phyloP scores from a whole-genome alignment of 1,140 invertebrate species.

The Cydia pomonella region DNA sequence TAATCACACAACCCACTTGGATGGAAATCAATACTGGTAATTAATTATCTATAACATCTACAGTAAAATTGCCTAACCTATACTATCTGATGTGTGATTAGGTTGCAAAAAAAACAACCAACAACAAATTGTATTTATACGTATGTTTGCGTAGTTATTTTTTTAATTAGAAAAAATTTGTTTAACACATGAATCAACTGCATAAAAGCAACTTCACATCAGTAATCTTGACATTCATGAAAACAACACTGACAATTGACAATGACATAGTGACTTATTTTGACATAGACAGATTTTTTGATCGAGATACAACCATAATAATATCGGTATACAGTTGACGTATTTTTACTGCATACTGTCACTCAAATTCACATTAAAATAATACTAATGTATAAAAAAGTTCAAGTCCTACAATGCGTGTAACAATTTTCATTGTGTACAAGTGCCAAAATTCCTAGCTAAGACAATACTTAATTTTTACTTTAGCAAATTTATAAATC shows the following conservation, averaged over 20 bases:
- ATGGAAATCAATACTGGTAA: constrained; percentile 4
- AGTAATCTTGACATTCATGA: too few relatives aligned
- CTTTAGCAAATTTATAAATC: too few relatives aligned
- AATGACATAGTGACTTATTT: neutral
- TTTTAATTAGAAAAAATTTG: too few relatives aligned
- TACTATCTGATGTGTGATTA: neutral
- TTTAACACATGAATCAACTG: too few relatives aligned
- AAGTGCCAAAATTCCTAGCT: constrained; percentile 21
- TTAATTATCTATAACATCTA: neutral
- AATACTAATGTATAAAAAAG: neutral
- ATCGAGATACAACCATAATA: neutral
- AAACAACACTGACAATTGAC: too few relatives aligned
- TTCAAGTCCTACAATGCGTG: neutral
- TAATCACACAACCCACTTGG: neutral
- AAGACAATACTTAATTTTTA: neutral
- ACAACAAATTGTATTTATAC: too few relatives aligned
- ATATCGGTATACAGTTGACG: neutral
- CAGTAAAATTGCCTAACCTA: neutral
- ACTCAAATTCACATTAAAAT: neutral
- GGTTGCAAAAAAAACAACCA: neutral
- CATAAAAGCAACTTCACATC: too few relatives aligned
- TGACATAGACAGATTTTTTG: neutral
- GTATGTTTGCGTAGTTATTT: too few relatives aligned
- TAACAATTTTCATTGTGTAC: constrained; percentile 22
- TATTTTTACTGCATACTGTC: neutral